Evolutionary conservation across 2,888 invertebrate species (phyloP).

Genomic region (Plagodis pulveraria): DNA sequence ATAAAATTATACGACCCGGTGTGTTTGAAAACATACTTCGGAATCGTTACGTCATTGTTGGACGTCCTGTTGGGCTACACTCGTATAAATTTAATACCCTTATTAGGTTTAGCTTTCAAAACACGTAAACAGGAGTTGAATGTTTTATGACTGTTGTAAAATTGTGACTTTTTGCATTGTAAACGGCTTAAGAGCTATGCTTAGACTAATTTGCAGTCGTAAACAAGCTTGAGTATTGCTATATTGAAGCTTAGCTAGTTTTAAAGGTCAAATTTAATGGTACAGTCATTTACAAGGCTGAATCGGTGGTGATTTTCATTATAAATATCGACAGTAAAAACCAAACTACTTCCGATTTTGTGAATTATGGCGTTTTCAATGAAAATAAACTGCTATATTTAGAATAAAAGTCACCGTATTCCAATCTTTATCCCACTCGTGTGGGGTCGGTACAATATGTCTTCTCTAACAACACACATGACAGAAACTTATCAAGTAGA

Average conservation of each 20-base stretch:
- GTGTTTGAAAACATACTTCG: constrained; percentile 71
- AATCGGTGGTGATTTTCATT: no score
- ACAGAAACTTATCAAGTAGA: no score
- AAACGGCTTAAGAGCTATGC: constrained; percentile 24
- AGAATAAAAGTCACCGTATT: no score
- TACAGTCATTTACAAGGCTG: no score
- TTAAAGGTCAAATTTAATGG: neutral
- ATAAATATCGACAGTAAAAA: no score
- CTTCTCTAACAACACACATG: no score
- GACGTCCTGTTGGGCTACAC: constrained; percentile 58
- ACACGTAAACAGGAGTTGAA: constrained; percentile 68
- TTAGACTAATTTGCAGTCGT: constrained; percentile 27
- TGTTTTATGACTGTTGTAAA: constrained; percentile 63
- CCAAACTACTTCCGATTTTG: no score
- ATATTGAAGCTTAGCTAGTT: neutral
- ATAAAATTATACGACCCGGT: constrained; percentile 72
- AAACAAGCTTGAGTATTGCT: constrained; percentile 14
- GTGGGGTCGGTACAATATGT: no score
- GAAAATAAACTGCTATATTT: no score
- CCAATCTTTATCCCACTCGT: no score
- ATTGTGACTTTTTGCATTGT: constrained; percentile 53
- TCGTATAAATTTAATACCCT: constrained; percentile 73
- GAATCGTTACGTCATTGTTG: constrained; percentile 67
- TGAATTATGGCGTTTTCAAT: no score
- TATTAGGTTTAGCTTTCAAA: constrained; percentile 69